phyloP scores from a whole-genome alignment of 2,888 invertebrate genomes.

The Fragum whitleyi region DNA sequence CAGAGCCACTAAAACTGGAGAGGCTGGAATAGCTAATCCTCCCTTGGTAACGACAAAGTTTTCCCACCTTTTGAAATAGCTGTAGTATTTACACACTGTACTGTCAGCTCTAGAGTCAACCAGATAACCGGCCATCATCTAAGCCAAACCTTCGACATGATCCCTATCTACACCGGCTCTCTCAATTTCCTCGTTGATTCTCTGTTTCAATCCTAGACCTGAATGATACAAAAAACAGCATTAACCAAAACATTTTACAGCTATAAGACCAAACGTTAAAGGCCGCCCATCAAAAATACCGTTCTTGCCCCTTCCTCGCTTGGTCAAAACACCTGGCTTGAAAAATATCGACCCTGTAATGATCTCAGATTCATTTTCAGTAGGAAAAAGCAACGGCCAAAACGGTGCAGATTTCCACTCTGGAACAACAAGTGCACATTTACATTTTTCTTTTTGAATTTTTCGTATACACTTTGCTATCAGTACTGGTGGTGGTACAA shows the following conservation, averaged over 20 bases:
- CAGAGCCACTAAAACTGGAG: constrained; percentile 37
- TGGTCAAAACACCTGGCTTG: too few relatives aligned
- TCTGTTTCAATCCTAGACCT: constrained; percentile 9
- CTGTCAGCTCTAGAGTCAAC: constrained; percentile 35
- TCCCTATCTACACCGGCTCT: neutral
- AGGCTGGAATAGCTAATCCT: constrained; percentile 24
- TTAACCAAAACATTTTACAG: neutral
- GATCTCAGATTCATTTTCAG: too few relatives aligned
- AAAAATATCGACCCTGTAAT: too few relatives aligned
- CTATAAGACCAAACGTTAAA: constrained; percentile 10
- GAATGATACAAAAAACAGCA: neutral
- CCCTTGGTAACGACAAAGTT: constrained; percentile 23
- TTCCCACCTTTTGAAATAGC: constrained; percentile 52
- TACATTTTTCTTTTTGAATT: constrained; percentile 19
- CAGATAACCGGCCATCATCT: constrained; percentile 31
- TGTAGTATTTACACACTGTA: constrained; percentile 39
- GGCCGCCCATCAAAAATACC: constrained; percentile 27
- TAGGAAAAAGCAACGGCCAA: too few relatives aligned
- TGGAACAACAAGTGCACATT: constrained; percentile 15
- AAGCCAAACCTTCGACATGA: constrained; percentile 8
- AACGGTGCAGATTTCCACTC: too few relatives aligned
- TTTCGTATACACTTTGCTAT: neutral
- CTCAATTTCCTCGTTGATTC: constrained; percentile 14
- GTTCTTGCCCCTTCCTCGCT: too few relatives aligned
- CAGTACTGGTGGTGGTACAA: constrained; percentile 37